Base-by-base conservation (phyloP, 1,140 invertebrate species). In the Drosophila sechellia region DNA sequence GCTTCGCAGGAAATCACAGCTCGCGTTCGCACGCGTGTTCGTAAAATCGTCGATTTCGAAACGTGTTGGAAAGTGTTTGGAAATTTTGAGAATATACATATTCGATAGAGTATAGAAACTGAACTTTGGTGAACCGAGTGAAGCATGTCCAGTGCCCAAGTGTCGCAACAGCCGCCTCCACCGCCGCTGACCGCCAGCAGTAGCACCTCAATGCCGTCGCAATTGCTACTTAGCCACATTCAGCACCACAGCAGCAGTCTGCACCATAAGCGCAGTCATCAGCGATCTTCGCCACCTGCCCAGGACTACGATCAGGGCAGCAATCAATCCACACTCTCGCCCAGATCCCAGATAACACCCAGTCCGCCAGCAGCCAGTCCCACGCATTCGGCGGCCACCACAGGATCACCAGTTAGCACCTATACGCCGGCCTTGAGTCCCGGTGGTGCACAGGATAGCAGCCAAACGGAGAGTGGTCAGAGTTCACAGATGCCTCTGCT, bases 111-210 rank as follows among this genome's bases (percentile, higher is more conserved):
- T 57, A 49, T 25, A 46, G 8, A 39, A 34, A 35, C 25, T 17
- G 34, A 17, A 60, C 59, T 37, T 25, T 13, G 37, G 64, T 68
- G 64, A 37, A 37, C 37, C 8, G 46, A 81, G 63, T 61, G 69
- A 87, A 90, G 90, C 79, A 92, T 92, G 90, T 92, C 90, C 71
- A 92, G 90, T 83, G 90, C 63, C 58, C 90, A 92, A 86, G 90
- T 92, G 66, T 91, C 90, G 40, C 90, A 91, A 65, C 90, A 84
- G 65, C 86, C 90, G 53, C 78, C 86, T n/a, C 78, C 86, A 15
- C 78, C 79, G 49, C 66, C 77, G 75, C 71, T 78, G 39, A 46
- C 84, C 53, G 35, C 64, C 64, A 42, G 37, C 20, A 49, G 22
- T 2, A 52, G 17, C 77, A 73, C 35, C 58, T 80, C 77, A 22